Conservation (phyloP, 2,888 invertebrate genomes). For the Chamaedrilus cognettii region DNA sequence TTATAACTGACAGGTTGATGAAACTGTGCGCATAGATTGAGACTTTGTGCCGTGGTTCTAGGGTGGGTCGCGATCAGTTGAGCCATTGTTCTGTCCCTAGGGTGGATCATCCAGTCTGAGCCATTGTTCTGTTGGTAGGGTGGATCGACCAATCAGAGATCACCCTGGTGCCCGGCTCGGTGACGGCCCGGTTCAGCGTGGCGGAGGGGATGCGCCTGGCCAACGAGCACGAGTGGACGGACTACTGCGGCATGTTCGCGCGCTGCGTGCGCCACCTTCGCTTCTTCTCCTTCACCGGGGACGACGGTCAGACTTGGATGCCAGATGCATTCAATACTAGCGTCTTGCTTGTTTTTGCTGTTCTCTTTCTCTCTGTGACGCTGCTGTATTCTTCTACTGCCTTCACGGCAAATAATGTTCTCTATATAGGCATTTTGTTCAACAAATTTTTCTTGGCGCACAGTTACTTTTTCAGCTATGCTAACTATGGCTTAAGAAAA, state of each 20-base stretch:
- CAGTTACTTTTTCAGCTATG: too few species aligned
- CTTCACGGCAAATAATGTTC: not conserved
- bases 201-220: conserved; percentile 34
- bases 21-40: too few species aligned
- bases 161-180: conserved; percentile 28
- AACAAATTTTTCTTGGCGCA: too few species aligned
- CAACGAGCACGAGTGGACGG: conserved; percentile 34
- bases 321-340: not conserved
- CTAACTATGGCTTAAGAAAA: too few species aligned
- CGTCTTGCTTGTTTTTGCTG: conserved; percentile 3
- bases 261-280: conserved; percentile 33
- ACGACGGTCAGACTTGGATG: conserved; percentile 16
- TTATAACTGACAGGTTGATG: too few species aligned
- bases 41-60: too few species aligned
- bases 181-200: conserved; percentile 28
- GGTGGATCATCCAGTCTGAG: too few species aligned
- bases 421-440: not conserved
- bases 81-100: too few species aligned
- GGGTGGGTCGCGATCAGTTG: too few species aligned
- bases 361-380: not conserved
- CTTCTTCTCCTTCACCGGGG: conserved; percentile 24
- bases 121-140: conserved; percentile 32
- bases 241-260: conserved; percentile 36
- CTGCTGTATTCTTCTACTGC: not conserved
- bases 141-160: conserved; percentile 38